Percentiles rank a stretch among this genome's conserved stretches.
phyloP scores from a whole-genome alignment of 2,113 vertebrate genomes.

The Cheilinus undulatus region DNA sequence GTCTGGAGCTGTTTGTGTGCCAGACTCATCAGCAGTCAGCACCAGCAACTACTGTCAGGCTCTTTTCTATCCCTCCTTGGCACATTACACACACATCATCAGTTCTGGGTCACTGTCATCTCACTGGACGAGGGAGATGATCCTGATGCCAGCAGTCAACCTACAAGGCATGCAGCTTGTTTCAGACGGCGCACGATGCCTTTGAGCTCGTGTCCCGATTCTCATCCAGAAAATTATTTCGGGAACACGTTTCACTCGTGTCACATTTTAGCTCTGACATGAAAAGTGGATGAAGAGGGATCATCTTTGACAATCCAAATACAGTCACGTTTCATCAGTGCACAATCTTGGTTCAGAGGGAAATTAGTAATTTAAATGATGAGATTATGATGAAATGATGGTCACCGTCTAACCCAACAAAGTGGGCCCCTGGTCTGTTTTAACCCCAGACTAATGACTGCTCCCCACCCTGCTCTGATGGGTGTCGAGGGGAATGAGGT shows the following conservation, averaged over 20 bases:
- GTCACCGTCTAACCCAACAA: slow-evolving; percentile 45
- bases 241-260: not conserved
- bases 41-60: slow-evolving; percentile 28
- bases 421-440: slow-evolving; percentile 14
- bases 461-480: slow-evolving; percentile 47
- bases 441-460: slow-evolving; percentile 29
- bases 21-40: slow-evolving; percentile 41
- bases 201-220: slow-evolving; percentile 28
- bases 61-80: slow-evolving; percentile 42
- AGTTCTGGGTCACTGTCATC: slow-evolving; percentile 56
- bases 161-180: slow-evolving; percentile 23
- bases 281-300: slow-evolving; percentile 26
- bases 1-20: slow-evolving; percentile 3
- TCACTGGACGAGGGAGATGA: slow-evolving; percentile 26
- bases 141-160: slow-evolving; percentile 48
- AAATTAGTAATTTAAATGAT: slow-evolving; percentile 45
- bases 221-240: slow-evolving; percentile 16
- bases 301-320: slow-evolving; percentile 28
- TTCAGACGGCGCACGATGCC: slow-evolving; percentile 22
- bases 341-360: slow-evolving; percentile 16
- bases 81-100: slow-evolving; percentile 40
- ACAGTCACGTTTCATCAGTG: not conserved
- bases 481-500: slow-evolving; percentile 66
- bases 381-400: slow-evolving; percentile 64
- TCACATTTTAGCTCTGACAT: slow-evolving; percentile 14